Conservation (phyloP, 2,797 vertebrate genomes). For the Ciconia nigra region DNA sequence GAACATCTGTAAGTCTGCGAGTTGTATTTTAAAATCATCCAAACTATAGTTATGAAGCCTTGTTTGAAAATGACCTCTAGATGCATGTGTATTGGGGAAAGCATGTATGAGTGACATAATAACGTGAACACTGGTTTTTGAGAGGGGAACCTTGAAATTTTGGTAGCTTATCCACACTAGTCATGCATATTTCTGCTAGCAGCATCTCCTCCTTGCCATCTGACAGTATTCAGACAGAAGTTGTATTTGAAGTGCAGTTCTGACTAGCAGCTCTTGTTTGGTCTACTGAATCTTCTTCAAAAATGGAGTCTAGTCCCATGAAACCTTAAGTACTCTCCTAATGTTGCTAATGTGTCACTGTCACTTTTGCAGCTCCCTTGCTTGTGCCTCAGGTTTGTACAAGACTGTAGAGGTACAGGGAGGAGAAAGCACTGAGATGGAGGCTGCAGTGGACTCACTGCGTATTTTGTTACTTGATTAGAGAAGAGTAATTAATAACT, state of each 20-base stretch:
- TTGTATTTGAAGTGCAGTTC: not conserved
- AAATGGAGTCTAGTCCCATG: not conserved
- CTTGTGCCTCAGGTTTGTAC: not conserved
- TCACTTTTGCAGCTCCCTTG: not conserved
- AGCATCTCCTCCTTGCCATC: not conserved
- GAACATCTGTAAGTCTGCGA: not conserved
- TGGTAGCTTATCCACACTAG: fast-evolving
- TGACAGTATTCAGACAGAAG: not conserved
- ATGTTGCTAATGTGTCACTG: not conserved
- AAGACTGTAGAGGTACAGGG: not conserved
- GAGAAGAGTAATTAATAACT: not conserved
- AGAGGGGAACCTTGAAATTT: not conserved
- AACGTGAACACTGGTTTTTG: not conserved
- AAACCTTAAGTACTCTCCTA: not conserved
- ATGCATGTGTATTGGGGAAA: not conserved
- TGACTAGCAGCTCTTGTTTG: not conserved
- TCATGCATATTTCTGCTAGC: not conserved
- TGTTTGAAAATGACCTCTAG: not conserved
- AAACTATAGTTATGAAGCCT: not conserved
- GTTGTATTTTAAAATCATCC: not conserved
- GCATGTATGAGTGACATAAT: not conserved
- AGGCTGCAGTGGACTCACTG: not conserved
- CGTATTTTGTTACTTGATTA: not conserved
- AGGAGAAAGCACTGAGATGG: not conserved
- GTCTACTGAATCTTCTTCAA: not conserved